A percentile compares a stretch with the other conserved stretches of the same genome.
phyloP scores from a whole-genome alignment of 2,888 invertebrate genomes.

The Lasius fuliginosus region DNA sequence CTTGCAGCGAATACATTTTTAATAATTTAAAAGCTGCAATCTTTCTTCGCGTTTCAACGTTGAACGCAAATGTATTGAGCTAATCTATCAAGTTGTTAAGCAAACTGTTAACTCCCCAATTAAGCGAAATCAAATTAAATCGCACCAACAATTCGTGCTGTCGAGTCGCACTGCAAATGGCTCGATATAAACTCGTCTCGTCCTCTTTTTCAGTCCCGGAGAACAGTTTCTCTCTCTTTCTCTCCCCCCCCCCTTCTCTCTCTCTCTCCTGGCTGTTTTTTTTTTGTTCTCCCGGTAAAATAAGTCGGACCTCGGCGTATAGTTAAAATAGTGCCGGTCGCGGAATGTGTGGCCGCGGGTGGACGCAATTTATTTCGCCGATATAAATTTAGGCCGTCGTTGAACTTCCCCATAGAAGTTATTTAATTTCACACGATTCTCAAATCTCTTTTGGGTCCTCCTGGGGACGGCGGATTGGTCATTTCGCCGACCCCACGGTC shows the following conservation, averaged over 20 bases:
- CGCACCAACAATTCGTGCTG: slow-evolving; percentile 75
- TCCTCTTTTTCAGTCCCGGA: slow-evolving; percentile 49
- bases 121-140: slow-evolving; percentile 58
- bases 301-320: slow-evolving; percentile 62
- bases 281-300: slow-evolving; percentile 32
- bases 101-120: slow-evolving; percentile 58
- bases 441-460: slow-evolving; percentile 71
- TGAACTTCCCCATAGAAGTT: slow-evolving; percentile 72
- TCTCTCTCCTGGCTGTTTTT: slow-evolving; percentile 36
- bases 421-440: slow-evolving; percentile 76
- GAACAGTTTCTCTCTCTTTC: slow-evolving; percentile 49
- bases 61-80: slow-evolving; percentile 54
- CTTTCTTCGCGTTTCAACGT: slow-evolving; percentile 27
- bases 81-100: slow-evolving; percentile 58
- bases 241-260: not conserved
- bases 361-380: slow-evolving; percentile 72
- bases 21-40: slow-evolving; percentile 45
- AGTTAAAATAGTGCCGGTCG: slow-evolving; percentile 74
- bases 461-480: slow-evolving; percentile 52
- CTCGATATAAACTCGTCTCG: slow-evolving; percentile 62
- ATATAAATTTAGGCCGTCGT: slow-evolving; percentile 73
- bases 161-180: slow-evolving; percentile 71
- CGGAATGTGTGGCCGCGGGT: slow-evolving; percentile 67
- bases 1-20: slow-evolving; percentile 18
- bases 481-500: slow-evolving; percentile 55